phyloP scores from a whole-genome alignment of 2,113 vertebrate species.

The Amazona vittata region DNA sequence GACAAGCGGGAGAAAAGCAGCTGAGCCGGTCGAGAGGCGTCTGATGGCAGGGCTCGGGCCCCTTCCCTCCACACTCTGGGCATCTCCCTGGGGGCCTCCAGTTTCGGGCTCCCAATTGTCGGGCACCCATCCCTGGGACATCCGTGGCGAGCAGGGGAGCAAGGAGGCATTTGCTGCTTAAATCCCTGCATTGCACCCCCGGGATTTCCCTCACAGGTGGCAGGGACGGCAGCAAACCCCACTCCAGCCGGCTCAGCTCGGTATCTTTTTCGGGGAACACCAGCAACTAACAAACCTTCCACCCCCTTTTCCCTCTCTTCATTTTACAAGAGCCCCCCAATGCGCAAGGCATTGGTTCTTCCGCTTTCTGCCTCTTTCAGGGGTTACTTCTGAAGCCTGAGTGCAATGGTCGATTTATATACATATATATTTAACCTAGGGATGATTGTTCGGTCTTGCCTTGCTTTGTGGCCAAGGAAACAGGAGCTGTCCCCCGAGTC shows the following conservation, averaged over 20 bases:
- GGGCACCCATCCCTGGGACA: background rate
- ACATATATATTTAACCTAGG: background rate
- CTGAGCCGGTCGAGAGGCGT: fast-evolving
- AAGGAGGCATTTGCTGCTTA: background rate
- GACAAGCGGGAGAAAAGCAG: background rate
- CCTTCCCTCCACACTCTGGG: too few species aligned
- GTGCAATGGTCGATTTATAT: background rate
- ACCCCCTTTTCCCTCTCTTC: fast-evolving
- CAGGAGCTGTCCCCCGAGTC: background rate
- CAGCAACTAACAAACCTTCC: background rate
- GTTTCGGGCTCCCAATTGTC: background rate
- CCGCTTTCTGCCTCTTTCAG: background rate
- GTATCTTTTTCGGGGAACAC: background rate
- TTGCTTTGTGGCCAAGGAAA: background rate
- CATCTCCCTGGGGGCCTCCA: background rate
- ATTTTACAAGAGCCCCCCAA: background rate
- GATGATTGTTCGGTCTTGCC: background rate
- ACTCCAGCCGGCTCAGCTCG: background rate
- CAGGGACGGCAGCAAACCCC: background rate
- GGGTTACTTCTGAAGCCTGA: background rate
- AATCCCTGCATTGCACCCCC: background rate
- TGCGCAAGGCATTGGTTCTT: fast-evolving
- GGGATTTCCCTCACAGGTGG: background rate
- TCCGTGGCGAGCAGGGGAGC: background rate
- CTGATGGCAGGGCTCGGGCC: background rate